Evolutionary conservation across 2,797 vertebrate genomes (phyloP), one percentile per base, ranked within the genome.

Genomic region (Capromys pilorides): DNA sequence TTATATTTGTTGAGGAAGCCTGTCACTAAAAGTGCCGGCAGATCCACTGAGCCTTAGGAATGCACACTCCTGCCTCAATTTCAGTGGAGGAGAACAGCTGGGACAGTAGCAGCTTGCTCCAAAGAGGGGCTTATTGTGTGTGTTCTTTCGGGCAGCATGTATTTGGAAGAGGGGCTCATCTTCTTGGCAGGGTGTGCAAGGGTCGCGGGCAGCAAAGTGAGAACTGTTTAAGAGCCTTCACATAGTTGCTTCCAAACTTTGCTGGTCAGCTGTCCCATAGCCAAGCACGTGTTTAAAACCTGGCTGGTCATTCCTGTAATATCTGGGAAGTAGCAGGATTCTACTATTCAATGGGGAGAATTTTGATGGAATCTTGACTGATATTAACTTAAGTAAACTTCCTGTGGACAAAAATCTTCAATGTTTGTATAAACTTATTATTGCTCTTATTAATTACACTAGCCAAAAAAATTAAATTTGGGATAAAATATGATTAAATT

Each of bases 371-470:
- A 86, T 49, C 49, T 83, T 67, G 61, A 64, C 83, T 59, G 82
- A 13, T 36, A 71, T 16, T 91, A 49, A 73, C 64, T 22, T 87
- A 28, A 8, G 33, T 31, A 51, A 93, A 75, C 67, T 92, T 95
- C 75, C 75, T 62, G 19, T 21, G 33, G 19, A 45, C 19, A 73
- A 54, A 95, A 49, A 78, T 33, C 6, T 19, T 84, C 78, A 84
- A 61, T 57, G 86, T 33, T 67, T 88, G 28, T 66, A 57, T 22
- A n/a, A 64, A 61, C 59, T 95, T n/a, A 54, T 69, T 88, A 51
- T 12, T 84, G 77, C 33, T 91, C 2, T 81, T 91, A 83, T 31
- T 87, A 28, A 88, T 86, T 26, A 71, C 7, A 67, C n/a, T 6
- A 59, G 33, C 21, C 59, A 92, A 81, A 39, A 16, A 67, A 82